Conservation (phyloP, 2,888 invertebrate species). For the Patella caerulea region DNA sequence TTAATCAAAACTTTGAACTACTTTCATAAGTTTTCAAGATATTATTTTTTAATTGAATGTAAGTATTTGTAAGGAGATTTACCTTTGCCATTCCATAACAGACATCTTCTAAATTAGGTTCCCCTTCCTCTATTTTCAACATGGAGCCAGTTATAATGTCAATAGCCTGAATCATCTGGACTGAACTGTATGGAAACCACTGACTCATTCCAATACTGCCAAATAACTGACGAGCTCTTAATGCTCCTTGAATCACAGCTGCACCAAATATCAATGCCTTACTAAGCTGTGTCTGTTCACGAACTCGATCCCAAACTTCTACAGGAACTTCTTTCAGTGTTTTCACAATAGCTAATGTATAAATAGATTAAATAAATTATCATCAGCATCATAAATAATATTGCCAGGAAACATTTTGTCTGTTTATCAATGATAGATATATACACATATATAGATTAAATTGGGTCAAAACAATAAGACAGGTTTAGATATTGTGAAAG, state of each 20-base stretch:
- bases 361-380: background rate
- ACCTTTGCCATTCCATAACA: constrained; percentile 47
- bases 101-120: constrained; percentile 47
- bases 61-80: background rate
- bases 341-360: constrained; percentile 58
- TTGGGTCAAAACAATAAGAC: too few relatives aligned
- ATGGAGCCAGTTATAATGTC: constrained; percentile 40
- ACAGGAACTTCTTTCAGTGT: constrained; percentile 54
- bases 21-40: too few relatives aligned
- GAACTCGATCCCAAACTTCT: constrained; percentile 47
- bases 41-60: too few relatives aligned
- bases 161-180: constrained; percentile 52
- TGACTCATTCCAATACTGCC: constrained; percentile 64
- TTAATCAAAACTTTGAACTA: too few relatives aligned
- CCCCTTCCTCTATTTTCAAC: constrained; percentile 37
- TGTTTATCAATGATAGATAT: too few relatives aligned
- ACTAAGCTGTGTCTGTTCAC: constrained; percentile 42
- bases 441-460: too few relatives aligned
- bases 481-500: too few relatives aligned
- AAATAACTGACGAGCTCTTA: constrained; percentile 63
- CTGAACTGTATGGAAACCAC: constrained; percentile 60
- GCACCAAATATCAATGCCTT: constrained; percentile 56
- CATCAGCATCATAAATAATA: too few relatives aligned
- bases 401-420: too few relatives aligned
- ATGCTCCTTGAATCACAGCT: constrained; percentile 61